Percentiles rank a stretch among this genome's conserved stretches.
These are phyloP conservation scores for Australoheros scitulus DNA, from an alignment of 2,113 vertebrate species.

Conservation along the genomic window DNA sequence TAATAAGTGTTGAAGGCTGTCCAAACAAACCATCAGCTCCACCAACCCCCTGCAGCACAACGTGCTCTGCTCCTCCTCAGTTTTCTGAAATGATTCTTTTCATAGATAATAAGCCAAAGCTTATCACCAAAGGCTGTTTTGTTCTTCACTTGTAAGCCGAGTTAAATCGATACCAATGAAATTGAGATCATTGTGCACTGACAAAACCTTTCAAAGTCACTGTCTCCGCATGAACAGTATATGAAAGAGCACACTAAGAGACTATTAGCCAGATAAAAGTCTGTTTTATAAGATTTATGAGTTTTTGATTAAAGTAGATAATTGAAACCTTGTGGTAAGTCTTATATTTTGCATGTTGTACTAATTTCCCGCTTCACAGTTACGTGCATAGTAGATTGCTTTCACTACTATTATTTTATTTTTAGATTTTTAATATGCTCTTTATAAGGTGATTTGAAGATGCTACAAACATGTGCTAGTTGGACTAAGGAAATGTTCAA, in stretches of 20 bases:
- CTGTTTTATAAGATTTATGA: neutral
- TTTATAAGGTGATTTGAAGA: neutral
- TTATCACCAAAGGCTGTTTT: constrained; percentile 9
- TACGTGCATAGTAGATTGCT: neutral
- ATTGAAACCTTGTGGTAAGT: constrained; percentile 7
- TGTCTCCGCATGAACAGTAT: neutral
- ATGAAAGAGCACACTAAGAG: neutral
- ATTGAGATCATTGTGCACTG: neutral
- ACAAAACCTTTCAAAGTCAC: neutral
- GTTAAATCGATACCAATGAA: constrained; percentile 16
- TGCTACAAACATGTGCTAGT: neutral
- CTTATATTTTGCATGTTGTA: constrained; percentile 14
- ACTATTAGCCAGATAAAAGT: neutral
- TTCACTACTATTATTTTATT: neutral
- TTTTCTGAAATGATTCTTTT: constrained; percentile 24
- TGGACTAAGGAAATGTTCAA: neutral
- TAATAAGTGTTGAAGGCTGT: constrained; percentile 30
- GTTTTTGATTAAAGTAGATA: constrained; percentile 7
- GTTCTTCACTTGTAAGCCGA: constrained; percentile 15
- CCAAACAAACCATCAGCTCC: constrained; percentile 45
- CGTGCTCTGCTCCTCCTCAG: constrained; percentile 13
- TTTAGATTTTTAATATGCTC: neutral
- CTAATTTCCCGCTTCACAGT: constrained; percentile 10
- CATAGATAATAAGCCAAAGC: constrained; percentile 20
- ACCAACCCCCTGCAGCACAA: constrained; percentile 14